phyloP scores from a whole-genome alignment of 2,797 vertebrate genomes.

The Pipistrellus pygmaeus region DNA sequence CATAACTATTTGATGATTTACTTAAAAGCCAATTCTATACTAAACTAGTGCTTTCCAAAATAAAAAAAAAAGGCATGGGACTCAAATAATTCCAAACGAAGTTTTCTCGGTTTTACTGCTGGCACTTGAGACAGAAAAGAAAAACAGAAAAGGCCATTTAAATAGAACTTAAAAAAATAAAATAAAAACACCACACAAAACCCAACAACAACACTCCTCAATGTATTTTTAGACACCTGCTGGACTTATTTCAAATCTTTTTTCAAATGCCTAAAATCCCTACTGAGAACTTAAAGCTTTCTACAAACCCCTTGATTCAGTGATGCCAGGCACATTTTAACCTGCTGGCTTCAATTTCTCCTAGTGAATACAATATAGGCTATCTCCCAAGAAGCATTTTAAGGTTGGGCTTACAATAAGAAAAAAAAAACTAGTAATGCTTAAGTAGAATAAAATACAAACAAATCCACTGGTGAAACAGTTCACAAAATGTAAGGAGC shows the following conservation, averaged over 20 bases:
- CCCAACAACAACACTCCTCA: background rate
- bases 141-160: slow-evolving; percentile 8
- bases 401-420: slow-evolving; percentile 29
- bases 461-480: slow-evolving; percentile 20
- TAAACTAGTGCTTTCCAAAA: background rate
- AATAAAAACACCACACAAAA: background rate
- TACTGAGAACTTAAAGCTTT: slow-evolving; percentile 71
- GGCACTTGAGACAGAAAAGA: slow-evolving; percentile 1
- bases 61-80: background rate
- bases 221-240: slow-evolving; percentile 70
- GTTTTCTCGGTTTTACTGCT: slow-evolving; percentile 33
- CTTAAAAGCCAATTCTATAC: background rate
- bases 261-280: slow-evolving; percentile 65
- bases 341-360: slow-evolving; percentile 66
- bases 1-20: slow-evolving; percentile 25
- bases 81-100: background rate
- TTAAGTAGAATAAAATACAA: slow-evolving; percentile 61
- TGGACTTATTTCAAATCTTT: slow-evolving; percentile 57
- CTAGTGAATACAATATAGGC: background rate
- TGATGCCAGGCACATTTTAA: slow-evolving; percentile 59
- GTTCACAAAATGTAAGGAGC: slow-evolving; percentile 2
- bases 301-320: slow-evolving; percentile 62
- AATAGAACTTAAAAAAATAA: slow-evolving; percentile 51
- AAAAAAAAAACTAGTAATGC: background rate
- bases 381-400: slow-evolving; percentile 39